A percentile compares a stretch with the other conserved stretches of the same genome.
Conservation (phyloP, 2,113 vertebrate genomes). For the Pygoscelis antarcticus region DNA sequence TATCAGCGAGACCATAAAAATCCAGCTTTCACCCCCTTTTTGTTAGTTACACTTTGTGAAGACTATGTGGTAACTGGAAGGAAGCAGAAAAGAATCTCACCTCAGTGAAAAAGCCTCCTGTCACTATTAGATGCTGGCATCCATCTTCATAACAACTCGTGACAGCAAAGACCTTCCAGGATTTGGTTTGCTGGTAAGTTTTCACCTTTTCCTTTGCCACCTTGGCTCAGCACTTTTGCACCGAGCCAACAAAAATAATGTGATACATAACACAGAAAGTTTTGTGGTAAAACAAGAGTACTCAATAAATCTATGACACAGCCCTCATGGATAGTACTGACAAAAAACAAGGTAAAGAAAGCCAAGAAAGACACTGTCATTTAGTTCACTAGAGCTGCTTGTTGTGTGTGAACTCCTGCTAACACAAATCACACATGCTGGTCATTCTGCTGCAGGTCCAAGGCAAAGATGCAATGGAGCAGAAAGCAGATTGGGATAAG, state of each 20-base stretch:
- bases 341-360: neutral
- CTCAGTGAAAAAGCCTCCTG: neutral
- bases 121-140: accelerated
- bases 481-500: neutral
- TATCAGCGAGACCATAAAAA: neutral
- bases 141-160: neutral
- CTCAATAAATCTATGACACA: neutral
- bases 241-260: neutral
- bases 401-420: neutral
- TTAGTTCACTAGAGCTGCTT: no score
- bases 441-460: neutral
- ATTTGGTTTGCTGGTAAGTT: neutral
- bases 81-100: neutral
- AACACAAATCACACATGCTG: neutral
- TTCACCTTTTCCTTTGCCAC: neutral
- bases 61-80: neutral
- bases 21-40: neutral
- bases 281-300: neutral
- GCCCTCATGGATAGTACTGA: neutral
- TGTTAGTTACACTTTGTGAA: neutral
- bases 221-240: neutral
- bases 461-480: neutral
- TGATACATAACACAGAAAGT: neutral
- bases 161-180: neutral
- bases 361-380: neutral